Base-by-base conservation (phyloP, 2,797 vertebrate genomes). In the Crenuchus spilurus region DNA sequence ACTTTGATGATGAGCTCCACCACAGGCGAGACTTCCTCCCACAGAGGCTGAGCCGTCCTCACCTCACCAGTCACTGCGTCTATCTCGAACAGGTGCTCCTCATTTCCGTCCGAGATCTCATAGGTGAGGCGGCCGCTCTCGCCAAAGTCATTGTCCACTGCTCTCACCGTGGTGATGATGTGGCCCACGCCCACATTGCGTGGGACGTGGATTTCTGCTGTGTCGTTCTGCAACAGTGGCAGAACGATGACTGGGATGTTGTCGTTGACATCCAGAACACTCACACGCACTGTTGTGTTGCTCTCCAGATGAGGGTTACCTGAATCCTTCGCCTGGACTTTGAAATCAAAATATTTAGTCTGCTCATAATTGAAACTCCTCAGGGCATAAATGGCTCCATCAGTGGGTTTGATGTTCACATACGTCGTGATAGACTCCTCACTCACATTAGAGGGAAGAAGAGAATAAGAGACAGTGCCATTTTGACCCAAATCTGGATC, bases 341-440 rank as follows among this genome's bases (percentile, higher is more conserved):
- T 97, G 77, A 99, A 99, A 85, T 99, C 97, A 80, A 99, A 99
- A 75, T 96, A 96, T 67, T 98, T 99, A 42, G 97, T 98, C 82
- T 99, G 98, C 73, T 99, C 98, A 0, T 99, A 98, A 88, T 99
- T 99, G 79, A 99, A 99, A 76, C 97, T 98, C 75, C 98, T 93
- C 71, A 99, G 92, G 5, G 98, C 98, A 0, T 99, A 99, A 69
- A 99, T 97, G 83, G 98, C 98, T 73, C 98, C 98, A 54, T 98
- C 99, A 20, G 97, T 96, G 24, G 97, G 97, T 75, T 99, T 99
- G 44, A 99, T 97, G 0, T 97, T 98, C 41, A 99, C 98, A 0
- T 98, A 99, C 5, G 98, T 99, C 87, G 97, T 98, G 75, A 99
- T 96, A 78, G 98, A 98, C 62, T 98, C 97, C 0, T 98, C 97